These are phyloP conservation scores for Empidonax alnorum DNA, from an alignment of 2,113 vertebrate species.

Conservation along the genomic window DNA sequence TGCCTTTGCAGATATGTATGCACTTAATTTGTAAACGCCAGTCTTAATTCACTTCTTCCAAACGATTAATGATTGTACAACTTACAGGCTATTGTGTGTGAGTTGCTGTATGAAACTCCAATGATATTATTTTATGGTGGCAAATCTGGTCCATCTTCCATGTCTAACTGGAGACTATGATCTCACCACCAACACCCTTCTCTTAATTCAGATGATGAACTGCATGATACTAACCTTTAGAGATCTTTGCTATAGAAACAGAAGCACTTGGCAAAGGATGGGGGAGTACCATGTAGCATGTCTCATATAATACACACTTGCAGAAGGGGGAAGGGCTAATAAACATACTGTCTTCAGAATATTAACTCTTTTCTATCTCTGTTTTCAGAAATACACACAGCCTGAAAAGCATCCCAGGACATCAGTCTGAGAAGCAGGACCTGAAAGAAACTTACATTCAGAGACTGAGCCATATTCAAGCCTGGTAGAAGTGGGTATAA, in stretches of 20 bases:
- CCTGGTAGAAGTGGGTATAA: background rate
- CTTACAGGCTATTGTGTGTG: background rate
- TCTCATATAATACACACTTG: background rate
- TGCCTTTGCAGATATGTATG: background rate
- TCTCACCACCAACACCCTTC: background rate
- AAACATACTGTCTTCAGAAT: background rate
- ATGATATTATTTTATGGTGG: background rate
- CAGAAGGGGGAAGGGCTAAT: background rate
- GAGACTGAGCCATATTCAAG: background rate
- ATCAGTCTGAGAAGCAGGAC: background rate
- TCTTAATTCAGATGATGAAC: background rate
- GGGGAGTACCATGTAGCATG: background rate
- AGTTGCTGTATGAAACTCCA: background rate
- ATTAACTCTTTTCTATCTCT: background rate
- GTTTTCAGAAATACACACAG: background rate
- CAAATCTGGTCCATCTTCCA: background rate
- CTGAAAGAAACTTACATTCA: background rate
- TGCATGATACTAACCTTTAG: background rate
- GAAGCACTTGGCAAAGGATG: background rate
- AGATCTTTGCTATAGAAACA: background rate
- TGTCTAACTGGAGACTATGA: background rate
- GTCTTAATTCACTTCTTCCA: background rate
- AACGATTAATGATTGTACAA: background rate
- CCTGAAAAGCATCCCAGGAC: background rate
- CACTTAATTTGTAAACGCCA: background rate